phyloP scores from a whole-genome alignment of 2,888 invertebrate genomes.

The Nemotelus nigrinus region DNA sequence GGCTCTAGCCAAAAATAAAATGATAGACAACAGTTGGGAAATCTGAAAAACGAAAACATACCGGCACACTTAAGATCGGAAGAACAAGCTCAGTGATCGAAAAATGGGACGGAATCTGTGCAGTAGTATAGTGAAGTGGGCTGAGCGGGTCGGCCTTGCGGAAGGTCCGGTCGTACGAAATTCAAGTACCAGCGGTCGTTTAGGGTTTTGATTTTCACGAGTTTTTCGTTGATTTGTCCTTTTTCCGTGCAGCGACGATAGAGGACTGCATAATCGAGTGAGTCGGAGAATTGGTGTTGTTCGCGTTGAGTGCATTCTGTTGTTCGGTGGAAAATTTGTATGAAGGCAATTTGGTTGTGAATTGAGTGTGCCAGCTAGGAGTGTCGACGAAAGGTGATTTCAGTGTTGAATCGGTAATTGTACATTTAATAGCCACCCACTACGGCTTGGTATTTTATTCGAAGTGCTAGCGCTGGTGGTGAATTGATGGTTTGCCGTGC shows the following conservation, averaged over 20 bases:
- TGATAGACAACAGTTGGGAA: slow-evolving; percentile 17
- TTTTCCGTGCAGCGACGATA: neutral
- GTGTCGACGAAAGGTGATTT: no score
- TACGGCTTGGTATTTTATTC: no score
- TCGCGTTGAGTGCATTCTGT: slow-evolving; percentile 16
- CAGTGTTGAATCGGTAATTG: no score
- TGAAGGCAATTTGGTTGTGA: neutral
- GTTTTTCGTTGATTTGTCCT: neutral
- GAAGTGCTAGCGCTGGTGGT: no score
- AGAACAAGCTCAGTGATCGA: neutral
- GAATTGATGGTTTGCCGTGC: no score
- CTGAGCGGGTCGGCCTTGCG: slow-evolving; percentile 40
- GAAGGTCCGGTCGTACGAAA: slow-evolving; percentile 35
- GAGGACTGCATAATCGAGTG: slow-evolving; percentile 24
- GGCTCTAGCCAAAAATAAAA: slow-evolving; percentile 18
- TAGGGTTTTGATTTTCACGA: slow-evolving; percentile 8
- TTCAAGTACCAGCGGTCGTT: neutral
- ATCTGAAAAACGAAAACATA: neutral
- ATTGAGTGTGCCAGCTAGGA: neutral
- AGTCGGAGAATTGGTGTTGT: neutral
- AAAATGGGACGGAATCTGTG: slow-evolving; percentile 30
- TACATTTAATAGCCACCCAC: no score
- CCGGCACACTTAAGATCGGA: slow-evolving; percentile 1
- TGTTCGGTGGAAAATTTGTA: neutral
- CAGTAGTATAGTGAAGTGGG: slow-evolving; percentile 29